Conservation (phyloP, 2,888 invertebrate species). For the Drosophila imparisetae region DNA sequence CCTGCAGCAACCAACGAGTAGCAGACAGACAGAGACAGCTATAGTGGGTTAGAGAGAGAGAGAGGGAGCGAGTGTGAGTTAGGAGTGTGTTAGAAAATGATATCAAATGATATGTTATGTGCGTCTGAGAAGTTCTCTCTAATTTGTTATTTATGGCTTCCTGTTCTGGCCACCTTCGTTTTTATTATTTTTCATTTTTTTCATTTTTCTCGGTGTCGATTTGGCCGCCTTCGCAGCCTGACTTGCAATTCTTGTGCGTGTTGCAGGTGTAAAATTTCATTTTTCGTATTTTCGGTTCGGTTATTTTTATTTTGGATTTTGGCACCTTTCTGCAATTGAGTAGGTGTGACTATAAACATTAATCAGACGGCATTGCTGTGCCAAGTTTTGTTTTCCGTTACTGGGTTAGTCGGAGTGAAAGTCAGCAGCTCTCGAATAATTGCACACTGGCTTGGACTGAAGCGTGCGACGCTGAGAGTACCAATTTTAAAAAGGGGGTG, state of each 20-base stretch:
- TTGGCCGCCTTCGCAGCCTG: slow-evolving; percentile 42
- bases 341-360: slow-evolving; percentile 76
- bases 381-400: slow-evolving; percentile 28
- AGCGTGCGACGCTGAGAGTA: slow-evolving; percentile 25
- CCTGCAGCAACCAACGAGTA: slow-evolving; percentile 58
- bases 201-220: slow-evolving; percentile 14
- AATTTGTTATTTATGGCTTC: slow-evolving; percentile 78
- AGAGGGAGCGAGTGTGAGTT: slow-evolving; percentile 11
- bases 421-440: slow-evolving; percentile 45
- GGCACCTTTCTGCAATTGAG: slow-evolving; percentile 66
- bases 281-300: slow-evolving; percentile 3
- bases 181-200: background rate
- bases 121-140: slow-evolving; percentile 58
- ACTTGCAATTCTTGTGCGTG: slow-evolving; percentile 69
- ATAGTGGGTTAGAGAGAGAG: background rate
- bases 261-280: slow-evolving; percentile 72
- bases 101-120: slow-evolving; percentile 75
- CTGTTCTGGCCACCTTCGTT: slow-evolving; percentile 48
- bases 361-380: slow-evolving; percentile 59
- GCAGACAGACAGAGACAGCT: slow-evolving; percentile 1
- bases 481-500: slow-evolving; percentile 41
- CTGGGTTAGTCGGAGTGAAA: slow-evolving; percentile 65
- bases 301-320: slow-evolving; percentile 42
- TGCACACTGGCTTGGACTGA: slow-evolving; percentile 18
- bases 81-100: slow-evolving; percentile 68